phyloP scores from a whole-genome alignment of 1,140 invertebrate genomes.

The Drosophila asahinai region DNA sequence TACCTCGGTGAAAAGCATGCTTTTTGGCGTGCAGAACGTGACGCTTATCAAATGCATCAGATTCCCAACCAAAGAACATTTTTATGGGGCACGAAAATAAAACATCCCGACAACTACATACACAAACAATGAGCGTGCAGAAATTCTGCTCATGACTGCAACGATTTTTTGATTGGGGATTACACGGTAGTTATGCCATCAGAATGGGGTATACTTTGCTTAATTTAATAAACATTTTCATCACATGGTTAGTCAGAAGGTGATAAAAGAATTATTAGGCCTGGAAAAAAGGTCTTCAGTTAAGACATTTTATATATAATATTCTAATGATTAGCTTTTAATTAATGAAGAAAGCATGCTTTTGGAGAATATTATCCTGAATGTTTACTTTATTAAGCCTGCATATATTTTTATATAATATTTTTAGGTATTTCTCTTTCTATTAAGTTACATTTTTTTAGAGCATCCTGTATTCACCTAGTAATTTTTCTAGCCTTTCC shows the following conservation, averaged over 20 bases:
- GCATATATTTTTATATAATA: not conserved
- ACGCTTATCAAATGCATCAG: slow-evolving; percentile 79
- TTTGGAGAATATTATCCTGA: not conserved
- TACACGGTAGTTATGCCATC: not conserved
- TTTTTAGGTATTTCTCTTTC: too few species aligned
- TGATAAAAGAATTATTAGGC: not conserved
- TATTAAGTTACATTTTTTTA: not conserved
- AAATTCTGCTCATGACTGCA: not conserved
- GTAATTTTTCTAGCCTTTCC: not conserved
- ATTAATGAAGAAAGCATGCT: not conserved
- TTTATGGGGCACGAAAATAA: slow-evolving; percentile 25
- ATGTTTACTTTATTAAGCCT: not conserved
- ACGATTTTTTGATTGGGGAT: slow-evolving; percentile 11
- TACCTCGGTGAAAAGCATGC: slow-evolving; percentile 37
- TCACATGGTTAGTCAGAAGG: not conserved
- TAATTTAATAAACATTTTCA: not conserved
- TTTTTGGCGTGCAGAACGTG: slow-evolving; percentile 73
- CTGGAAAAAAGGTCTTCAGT: too few species aligned
- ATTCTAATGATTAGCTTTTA: too few species aligned
- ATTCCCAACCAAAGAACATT: slow-evolving; percentile 49
- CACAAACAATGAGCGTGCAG: slow-evolving; percentile 27
- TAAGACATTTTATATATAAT: too few species aligned
- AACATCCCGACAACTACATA: slow-evolving; percentile 15
- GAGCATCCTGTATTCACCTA: not conserved
- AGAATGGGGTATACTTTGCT: not conserved